Conservation (phyloP, 2,113 vertebrate genomes). For the Noctilio leporinus region DNA sequence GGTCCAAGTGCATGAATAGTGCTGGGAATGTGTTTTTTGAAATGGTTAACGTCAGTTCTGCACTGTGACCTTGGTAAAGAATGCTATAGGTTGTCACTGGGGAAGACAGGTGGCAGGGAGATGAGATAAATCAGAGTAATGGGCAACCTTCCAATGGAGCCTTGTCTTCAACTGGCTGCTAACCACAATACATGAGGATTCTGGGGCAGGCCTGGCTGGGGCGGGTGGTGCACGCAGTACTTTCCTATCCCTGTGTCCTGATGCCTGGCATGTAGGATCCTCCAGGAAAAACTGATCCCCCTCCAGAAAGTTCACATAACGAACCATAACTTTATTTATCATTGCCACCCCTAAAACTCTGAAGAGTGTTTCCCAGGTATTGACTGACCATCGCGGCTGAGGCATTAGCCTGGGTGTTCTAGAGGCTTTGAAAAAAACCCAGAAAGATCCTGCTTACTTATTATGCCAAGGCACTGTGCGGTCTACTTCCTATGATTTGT, state of each 20-base stretch:
- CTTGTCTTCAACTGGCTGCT: not conserved
- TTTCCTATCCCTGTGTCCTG: not conserved
- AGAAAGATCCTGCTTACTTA: not conserved
- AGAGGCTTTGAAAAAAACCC: not conserved
- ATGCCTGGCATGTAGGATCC: not conserved
- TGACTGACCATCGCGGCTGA: not conserved
- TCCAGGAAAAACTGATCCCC: not conserved
- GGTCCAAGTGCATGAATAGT: not conserved
- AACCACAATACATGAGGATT: not conserved
- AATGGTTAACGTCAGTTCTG: not conserved
- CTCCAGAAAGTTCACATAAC: not conserved
- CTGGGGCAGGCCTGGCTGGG: not conserved
- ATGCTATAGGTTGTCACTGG: not conserved
- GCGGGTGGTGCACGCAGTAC: accelerated
- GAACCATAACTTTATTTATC: not conserved
- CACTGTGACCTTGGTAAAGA: not conserved
- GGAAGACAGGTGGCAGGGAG: not conserved
- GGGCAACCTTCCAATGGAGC: not conserved
- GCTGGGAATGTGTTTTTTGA: not conserved
- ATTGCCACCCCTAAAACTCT: not conserved
- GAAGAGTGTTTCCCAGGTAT: not conserved
- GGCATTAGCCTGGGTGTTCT: not conserved
- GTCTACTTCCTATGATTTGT: not conserved
- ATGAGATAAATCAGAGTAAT: not conserved
- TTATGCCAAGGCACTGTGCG: not conserved